Conservation (phyloP, 1,140 invertebrate genomes). For the Hetaerina americana region DNA sequence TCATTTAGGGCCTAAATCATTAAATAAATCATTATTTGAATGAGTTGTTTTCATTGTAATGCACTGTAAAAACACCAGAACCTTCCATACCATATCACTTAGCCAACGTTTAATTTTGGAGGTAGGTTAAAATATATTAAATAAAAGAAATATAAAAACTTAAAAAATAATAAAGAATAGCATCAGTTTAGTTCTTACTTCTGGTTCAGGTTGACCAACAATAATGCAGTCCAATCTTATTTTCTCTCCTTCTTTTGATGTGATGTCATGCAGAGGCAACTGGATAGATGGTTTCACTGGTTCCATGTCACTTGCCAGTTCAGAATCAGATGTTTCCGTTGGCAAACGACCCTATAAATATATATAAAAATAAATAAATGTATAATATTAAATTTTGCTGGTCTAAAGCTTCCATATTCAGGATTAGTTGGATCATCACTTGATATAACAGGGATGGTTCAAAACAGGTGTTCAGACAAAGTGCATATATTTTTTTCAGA, state of each 20-base stretch:
- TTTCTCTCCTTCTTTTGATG: constrained; percentile 53
- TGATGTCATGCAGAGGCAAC: constrained; percentile 50
- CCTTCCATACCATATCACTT: too few species aligned
- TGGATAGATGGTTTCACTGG: constrained; percentile 58
- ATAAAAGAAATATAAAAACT: neutral
- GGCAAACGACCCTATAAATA: constrained; percentile 39
- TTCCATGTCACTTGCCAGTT: constrained; percentile 53
- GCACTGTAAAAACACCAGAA: too few species aligned
- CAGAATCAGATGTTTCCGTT: constrained; percentile 58
- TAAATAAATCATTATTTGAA: too few species aligned
- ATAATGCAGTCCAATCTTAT: constrained; percentile 68
- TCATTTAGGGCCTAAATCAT: too few species aligned
- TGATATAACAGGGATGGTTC: too few species aligned
- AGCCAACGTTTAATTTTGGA: too few species aligned
- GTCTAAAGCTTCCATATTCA: too few species aligned
- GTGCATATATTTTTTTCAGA: too few species aligned
- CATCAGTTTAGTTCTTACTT: constrained; percentile 32
- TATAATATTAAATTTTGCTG: neutral
- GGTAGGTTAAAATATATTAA: too few species aligned
- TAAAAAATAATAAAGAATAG: neutral
- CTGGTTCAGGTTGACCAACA: constrained; percentile 70
- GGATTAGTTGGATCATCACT: too few species aligned
- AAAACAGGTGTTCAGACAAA: too few species aligned
- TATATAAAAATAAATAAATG: constrained; percentile 8
- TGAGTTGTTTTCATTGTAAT: too few species aligned